Base-by-base conservation (phyloP, 2,888 invertebrate genomes). In the Platycnemis pennipes region DNA sequence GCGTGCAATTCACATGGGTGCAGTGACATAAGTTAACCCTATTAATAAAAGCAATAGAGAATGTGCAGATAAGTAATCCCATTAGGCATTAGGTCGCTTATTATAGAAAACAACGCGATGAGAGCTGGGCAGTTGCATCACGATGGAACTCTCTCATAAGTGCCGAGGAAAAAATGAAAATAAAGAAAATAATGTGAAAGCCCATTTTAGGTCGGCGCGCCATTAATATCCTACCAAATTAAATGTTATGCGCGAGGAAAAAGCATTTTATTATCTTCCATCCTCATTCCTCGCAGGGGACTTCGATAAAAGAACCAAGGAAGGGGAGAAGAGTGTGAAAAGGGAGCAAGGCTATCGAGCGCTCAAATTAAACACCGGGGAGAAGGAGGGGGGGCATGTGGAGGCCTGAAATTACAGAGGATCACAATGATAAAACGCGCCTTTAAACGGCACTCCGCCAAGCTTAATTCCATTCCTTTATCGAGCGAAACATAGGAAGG, bases 171-270 rank as follows among this genome's bases (percentile, higher is more conserved):
- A n/a, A 31, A 37, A 77, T 22, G 11, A 46, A n/a, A 26, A 87
- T 0, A 87, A 13, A n/a, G 46, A n/a, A 46, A 87, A 45, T 46
- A 87, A 87, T 42, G 46, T 3, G 87, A 86, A 87, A 45, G 46
- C 45, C 44, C 87, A 87, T 45, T 87, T 26, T n/a, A 26, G 44
- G n/a, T 19, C 45, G 87, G 87, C 26, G 87, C 7, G 87, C 87
- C 87, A 45, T 87, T 46, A 46, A 87, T 87, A 87, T 44, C 46
- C 86, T 5, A n/a, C 87, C 19, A 87, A 87, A 87, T 87, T 87
- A n/a, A 87, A 87, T 87, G 44, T 46, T 45, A 87, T 87, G 46
- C 46, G 46, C 45, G n/a, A 44, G n/a, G 4, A n/a, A 46, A 22
- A 42, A 2, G 87, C n/a, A 46, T 22, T 87, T 22, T 46, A 46